Base-by-base conservation (phyloP, 1,140 invertebrate species). In the Drosophila sechellia region DNA sequence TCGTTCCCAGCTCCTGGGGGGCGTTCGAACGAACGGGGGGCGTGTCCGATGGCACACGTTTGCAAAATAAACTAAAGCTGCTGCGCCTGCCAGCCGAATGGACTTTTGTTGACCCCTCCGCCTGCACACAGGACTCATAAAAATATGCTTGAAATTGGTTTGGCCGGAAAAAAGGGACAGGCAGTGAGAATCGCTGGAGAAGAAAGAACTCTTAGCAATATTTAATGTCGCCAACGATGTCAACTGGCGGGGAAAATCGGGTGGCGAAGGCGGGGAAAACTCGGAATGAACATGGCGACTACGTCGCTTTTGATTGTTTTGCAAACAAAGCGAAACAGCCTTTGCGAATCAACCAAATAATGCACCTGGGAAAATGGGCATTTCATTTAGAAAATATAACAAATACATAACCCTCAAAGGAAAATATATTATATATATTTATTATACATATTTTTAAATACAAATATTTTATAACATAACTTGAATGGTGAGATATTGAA, bases 91-190 rank as follows among this genome's bases (percentile, higher is more conserved):
- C 80, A 70, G 49, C 25, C 70, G 42, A 71, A 48, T 50, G 37
- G 65, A 27, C 45, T 40, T 52, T 39, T 56, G 42, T 53, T 42
- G 35, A 50, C 56, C 49, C 48, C 49, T 31, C 74, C 53, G 52
- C 52, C 60, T 56, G 78, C 68, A 74, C 81, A 78, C 64, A 74
- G 78, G 78, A 57, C 70, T 87, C 83, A 83, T 86, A 86, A 86
- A 86, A 86, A 86, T 86, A 86, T 87, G 75, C 83, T 86, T 76
- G 83, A 87, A 86, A 86, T 86, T 83, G 84, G 83, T 86, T 85
- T 86, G 60, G 74, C 65, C 61, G 20, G 17, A 49, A 49, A 84
- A 71, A 55, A 73, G 61, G 58, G 49, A 46, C 60, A 48, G n/a
- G n/a, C n/a, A n/a, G n/a, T 63, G 56, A 20, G 37, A 37, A 63